These are phyloP conservation scores for Chelonia mydas DNA, from an alignment of 2,797 vertebrate species.

Conservation along the genomic window DNA sequence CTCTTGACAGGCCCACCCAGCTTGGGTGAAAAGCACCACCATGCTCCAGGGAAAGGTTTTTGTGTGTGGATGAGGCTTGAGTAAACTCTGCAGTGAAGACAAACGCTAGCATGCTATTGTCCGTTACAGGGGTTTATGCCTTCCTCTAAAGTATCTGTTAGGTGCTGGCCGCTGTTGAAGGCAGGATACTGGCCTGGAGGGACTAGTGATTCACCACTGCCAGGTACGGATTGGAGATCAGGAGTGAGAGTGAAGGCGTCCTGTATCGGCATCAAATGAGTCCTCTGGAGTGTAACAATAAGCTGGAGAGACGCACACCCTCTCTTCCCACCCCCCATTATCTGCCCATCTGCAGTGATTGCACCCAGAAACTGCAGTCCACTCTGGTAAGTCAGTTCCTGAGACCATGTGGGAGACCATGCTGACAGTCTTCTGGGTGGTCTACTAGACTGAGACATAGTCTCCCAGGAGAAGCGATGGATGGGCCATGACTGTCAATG, in stretches of 20 bases:
- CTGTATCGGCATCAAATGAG: fast-evolving
- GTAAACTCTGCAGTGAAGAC: neutral
- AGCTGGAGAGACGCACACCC: neutral
- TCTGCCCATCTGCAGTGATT: neutral
- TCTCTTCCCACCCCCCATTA: neutral
- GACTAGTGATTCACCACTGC: neutral
- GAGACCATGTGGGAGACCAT: neutral
- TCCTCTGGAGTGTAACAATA: fast-evolving
- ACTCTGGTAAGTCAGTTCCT: neutral
- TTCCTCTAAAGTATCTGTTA: fast-evolving
- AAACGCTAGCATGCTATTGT: fast-evolving
- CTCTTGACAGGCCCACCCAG: neutral
- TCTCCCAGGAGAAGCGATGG: neutral
- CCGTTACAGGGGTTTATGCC: fast-evolving
- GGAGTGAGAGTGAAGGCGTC: neutral
- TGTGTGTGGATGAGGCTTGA: neutral
- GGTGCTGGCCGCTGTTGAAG: neutral
- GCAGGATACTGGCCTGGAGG: neutral
- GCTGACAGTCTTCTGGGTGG: neutral
- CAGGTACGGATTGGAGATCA: neutral
- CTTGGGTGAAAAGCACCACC: neutral
- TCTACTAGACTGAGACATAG: neutral
- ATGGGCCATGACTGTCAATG: neutral
- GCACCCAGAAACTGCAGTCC: neutral
- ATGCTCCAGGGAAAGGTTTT: neutral